These are phyloP conservation scores for Pandemis corylana DNA, from an alignment of 2,888 invertebrate genomes.

Conservation along the genomic window DNA sequence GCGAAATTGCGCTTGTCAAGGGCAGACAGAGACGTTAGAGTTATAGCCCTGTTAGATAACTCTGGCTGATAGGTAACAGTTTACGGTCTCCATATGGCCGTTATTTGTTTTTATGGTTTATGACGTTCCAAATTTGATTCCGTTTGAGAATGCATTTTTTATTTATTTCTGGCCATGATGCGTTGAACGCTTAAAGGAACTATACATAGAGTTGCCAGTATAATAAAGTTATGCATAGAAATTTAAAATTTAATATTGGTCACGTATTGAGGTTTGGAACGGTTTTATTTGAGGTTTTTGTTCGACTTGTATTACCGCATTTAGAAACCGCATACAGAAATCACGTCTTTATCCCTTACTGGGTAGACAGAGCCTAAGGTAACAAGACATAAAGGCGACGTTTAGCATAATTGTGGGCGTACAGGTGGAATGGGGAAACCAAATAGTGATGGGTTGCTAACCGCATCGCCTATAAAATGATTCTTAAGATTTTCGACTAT, in stretches of 20 bases:
- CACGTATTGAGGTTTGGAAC: neutral
- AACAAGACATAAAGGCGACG: too few species aligned
- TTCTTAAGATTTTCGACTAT: too few species aligned
- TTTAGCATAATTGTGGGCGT: too few species aligned
- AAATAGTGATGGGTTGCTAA: too few species aligned
- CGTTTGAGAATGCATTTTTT: neutral
- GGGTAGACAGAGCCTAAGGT: too few species aligned
- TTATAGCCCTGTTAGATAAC: slow-evolving; percentile 37
- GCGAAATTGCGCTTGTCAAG: slow-evolving; percentile 27
- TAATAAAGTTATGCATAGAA: neutral
- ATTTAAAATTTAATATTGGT: neutral
- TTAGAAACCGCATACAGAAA: too few species aligned
- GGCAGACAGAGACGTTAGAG: slow-evolving; percentile 27
- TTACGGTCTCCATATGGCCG: slow-evolving; percentile 10
- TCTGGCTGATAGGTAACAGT: slow-evolving; percentile 22
- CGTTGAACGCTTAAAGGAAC: too few species aligned
- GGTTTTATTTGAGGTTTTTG: neutral
- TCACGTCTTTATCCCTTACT: too few species aligned
- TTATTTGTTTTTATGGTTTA: slow-evolving; percentile 11
- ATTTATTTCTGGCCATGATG: too few species aligned
- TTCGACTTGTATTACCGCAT: too few species aligned
- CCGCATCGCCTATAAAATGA: too few species aligned
- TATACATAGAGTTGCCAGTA: neutral
- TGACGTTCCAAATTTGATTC: neutral
- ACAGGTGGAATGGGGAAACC: too few species aligned